Conservation (phyloP, 2,797 vertebrate species). For the Acanthiza pusilla region DNA sequence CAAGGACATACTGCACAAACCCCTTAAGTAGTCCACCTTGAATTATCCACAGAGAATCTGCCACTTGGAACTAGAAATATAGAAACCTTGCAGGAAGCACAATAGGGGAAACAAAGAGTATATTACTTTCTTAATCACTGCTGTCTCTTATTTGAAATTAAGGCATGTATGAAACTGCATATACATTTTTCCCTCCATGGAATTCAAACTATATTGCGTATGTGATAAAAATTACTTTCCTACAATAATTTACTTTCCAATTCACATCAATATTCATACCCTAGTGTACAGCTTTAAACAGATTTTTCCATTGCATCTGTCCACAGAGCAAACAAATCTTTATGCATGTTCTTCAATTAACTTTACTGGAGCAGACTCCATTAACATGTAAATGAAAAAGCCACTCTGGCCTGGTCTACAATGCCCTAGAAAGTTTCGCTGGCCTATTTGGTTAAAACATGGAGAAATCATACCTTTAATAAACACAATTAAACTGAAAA, state of each 20-base stretch:
- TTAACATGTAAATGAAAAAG: constrained; percentile 64
- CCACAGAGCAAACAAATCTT: constrained; percentile 60
- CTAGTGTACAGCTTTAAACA: constrained; percentile 27
- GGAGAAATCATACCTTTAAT: neutral
- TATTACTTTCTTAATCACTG: constrained; percentile 9
- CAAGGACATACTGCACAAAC: neutral
- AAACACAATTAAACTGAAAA: neutral
- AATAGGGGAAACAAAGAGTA: neutral
- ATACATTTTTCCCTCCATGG: neutral
- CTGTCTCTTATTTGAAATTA: constrained; percentile 21
- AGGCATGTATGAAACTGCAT: neutral
- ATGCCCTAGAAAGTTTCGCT: constrained; percentile 7
- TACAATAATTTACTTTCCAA: constrained; percentile 37
- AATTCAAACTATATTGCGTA: neutral
- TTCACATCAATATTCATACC: constrained; percentile 55
- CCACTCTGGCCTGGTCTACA: neutral
- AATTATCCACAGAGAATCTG: neutral
- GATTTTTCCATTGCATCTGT: constrained; percentile 50
- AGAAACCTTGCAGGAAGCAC: neutral
- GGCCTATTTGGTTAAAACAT: neutral
- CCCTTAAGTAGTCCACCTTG: neutral
- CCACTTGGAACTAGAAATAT: neutral
- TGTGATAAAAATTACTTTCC: constrained; percentile 40
- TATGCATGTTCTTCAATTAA: constrained; percentile 61
- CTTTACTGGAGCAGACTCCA: constrained; percentile 21